Conservation (phyloP, 2,113 vertebrate species). For the Apteryx mantelli region DNA sequence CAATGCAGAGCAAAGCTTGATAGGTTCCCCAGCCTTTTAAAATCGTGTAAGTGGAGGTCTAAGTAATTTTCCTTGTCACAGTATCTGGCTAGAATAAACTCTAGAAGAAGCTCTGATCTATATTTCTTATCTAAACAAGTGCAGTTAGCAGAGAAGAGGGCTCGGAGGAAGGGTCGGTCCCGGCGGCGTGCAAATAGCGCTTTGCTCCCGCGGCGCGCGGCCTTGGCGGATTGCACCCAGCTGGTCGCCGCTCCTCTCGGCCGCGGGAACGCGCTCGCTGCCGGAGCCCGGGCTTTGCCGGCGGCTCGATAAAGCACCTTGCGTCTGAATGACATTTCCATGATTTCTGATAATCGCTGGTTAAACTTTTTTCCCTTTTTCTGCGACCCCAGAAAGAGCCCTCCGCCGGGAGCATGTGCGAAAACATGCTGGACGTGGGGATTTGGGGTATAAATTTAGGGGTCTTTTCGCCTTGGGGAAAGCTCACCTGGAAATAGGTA, state of each 20-base stretch:
- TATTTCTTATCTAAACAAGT: background rate
- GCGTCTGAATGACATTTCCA: background rate
- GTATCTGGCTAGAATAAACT: background rate
- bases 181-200: background rate
- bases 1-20: accelerated
- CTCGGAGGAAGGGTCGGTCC: background rate
- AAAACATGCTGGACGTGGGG: no score
- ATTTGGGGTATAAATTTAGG: no score
- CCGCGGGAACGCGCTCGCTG: background rate
- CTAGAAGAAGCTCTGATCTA: background rate
- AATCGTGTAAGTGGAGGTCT: background rate
- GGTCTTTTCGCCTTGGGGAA: no score
- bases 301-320: accelerated
- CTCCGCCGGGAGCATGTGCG: no score
- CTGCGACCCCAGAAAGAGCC: no score
- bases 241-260: background rate
- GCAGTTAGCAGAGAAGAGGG: background rate
- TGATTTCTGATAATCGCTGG: background rate
- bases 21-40: background rate
- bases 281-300: background rate
- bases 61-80: constrained; percentile 32
- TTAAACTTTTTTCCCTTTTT: background rate
- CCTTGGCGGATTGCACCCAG: background rate
- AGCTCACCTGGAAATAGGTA: no score
- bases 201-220: background rate